Conservation (phyloP, 2,888 invertebrate genomes). For the Mesorhabditis spiculigera region DNA sequence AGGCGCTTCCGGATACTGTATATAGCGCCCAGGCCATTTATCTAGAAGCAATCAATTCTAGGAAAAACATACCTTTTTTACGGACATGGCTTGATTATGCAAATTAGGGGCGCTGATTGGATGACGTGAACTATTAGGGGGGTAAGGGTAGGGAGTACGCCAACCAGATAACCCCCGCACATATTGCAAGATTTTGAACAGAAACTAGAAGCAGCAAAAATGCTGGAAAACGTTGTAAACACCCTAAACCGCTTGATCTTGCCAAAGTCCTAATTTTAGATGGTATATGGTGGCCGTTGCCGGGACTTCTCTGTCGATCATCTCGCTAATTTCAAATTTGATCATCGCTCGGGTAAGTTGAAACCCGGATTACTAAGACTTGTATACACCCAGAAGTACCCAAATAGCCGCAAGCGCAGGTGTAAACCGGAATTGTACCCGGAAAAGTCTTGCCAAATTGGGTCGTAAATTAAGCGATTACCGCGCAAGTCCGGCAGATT, state of each 20-base stretch:
- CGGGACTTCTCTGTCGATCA: constrained; percentile 42
- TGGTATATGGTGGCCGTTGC: constrained; percentile 54
- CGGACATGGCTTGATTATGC: too few relatives aligned
- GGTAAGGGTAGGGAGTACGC: too few relatives aligned
- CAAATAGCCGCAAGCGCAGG: background rate
- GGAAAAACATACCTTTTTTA: too few relatives aligned
- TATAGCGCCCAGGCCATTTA: too few relatives aligned
- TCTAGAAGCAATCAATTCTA: too few relatives aligned
- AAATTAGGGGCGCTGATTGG: too few relatives aligned
- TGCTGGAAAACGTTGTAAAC: background rate
- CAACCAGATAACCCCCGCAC: too few relatives aligned
- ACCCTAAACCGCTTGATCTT: background rate
- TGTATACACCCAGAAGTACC: background rate
- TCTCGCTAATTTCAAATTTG: constrained; percentile 32
- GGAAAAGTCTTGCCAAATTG: background rate
- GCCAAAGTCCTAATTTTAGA: constrained; percentile 20
- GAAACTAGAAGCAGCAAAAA: background rate
- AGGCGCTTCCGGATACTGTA: too few relatives aligned
- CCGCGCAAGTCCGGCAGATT: too few relatives aligned
- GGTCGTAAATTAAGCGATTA: background rate
- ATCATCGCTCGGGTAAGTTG: constrained; percentile 30
- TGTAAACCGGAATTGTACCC: background rate
- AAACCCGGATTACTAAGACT: too few relatives aligned
- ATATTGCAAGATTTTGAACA: too few relatives aligned
- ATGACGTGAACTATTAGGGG: too few relatives aligned